A percentile compares a stretch with the other conserved stretches of the same genome.
phyloP scores from a whole-genome alignment of 2,888 invertebrate species.

The Eupithecia vulgata region DNA sequence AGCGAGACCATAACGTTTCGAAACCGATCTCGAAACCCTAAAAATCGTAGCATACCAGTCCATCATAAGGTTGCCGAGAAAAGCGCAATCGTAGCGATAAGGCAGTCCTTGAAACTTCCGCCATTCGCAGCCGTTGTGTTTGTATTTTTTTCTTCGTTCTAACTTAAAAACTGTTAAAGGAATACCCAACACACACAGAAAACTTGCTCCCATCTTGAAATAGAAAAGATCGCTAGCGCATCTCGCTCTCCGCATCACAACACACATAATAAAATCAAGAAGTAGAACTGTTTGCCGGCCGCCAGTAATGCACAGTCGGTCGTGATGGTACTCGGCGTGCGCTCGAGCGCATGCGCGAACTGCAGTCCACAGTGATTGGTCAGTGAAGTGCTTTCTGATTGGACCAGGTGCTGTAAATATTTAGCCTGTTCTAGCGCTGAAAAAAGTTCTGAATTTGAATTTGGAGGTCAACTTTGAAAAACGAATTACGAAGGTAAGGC shows the following conservation, averaged over 20 bases:
- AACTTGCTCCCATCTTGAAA: constrained; percentile 31
- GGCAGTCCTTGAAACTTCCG: too few species aligned
- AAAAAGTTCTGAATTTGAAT: constrained; percentile 5
- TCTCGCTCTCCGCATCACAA: constrained; percentile 56
- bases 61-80: too few species aligned
- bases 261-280: constrained; percentile 48
- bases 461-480: neutral
- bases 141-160: too few species aligned
- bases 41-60: too few species aligned
- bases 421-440: neutral
- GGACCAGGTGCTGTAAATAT: constrained; percentile 19
- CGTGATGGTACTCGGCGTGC: constrained; percentile 73
- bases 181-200: too few species aligned
- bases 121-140: too few species aligned
- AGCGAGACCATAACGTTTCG: too few species aligned
- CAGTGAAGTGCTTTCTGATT: constrained; percentile 28
- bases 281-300: constrained; percentile 59
- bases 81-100: too few species aligned
- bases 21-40: too few species aligned
- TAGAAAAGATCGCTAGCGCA: constrained; percentile 26
- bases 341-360: constrained; percentile 66
- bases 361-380: constrained; percentile 51
- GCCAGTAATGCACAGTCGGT: constrained; percentile 70
- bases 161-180: too few species aligned
- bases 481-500: too few species aligned